phyloP scores from a whole-genome alignment of 2,888 invertebrate genomes.

The Ganaspis brasiliensis region DNA sequence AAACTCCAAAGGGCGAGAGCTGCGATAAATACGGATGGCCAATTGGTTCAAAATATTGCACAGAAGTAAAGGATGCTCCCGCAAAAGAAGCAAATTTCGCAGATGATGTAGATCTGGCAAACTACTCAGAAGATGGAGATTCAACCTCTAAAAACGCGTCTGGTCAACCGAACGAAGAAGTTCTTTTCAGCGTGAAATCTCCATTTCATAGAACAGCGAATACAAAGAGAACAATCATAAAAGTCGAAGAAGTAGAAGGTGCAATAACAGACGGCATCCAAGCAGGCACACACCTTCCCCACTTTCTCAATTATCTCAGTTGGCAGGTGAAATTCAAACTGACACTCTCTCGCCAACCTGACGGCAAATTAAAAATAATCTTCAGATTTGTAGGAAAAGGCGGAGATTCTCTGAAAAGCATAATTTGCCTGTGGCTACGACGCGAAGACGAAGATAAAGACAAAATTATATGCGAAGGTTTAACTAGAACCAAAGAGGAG shows the following conservation, averaged over 20 bases:
- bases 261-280: constrained; percentile 23
- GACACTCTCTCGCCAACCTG: not conserved
- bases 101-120: not conserved
- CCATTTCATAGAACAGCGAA: constrained; percentile 14
- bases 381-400: constrained; percentile 23
- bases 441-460: constrained; percentile 36
- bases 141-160: not conserved
- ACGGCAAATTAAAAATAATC: constrained; percentile 10
- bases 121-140: not conserved
- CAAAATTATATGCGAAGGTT: constrained; percentile 14
- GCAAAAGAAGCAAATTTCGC: not conserved
- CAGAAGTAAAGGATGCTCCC: constrained; percentile 11
- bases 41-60: constrained; percentile 14
- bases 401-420: constrained; percentile 16
- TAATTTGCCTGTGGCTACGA: constrained; percentile 17
- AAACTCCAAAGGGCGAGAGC: not conserved
- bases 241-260: constrained; percentile 31
- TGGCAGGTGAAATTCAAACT: constrained; percentile 18
- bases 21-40: constrained; percentile 35
- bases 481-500: constrained; percentile 4
- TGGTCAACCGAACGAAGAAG: constrained; percentile 2
- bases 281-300: constrained; percentile 24
- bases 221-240: constrained; percentile 2
- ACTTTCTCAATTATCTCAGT: constrained; percentile 25
- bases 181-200: constrained; percentile 22